phyloP scores from a whole-genome alignment of 2,113 vertebrate genomes.

The Spheniscus mendiculus region DNA sequence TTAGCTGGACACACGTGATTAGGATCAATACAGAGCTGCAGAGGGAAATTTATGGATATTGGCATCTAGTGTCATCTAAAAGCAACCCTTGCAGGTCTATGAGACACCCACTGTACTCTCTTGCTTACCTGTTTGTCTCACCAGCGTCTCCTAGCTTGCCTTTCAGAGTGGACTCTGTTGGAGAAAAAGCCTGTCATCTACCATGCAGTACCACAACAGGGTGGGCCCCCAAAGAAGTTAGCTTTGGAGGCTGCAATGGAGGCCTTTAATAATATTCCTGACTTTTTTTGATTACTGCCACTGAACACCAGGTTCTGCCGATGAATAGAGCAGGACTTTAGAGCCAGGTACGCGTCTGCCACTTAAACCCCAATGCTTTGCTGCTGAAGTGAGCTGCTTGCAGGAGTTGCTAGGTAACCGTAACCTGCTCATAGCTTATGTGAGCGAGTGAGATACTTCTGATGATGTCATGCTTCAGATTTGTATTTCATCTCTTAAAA shows the following conservation, averaged over 20 bases:
- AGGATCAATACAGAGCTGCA: not conserved
- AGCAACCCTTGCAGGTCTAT: not conserved
- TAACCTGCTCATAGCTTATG: not conserved
- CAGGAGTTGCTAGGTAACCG: constrained; percentile 56
- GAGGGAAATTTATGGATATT: not conserved
- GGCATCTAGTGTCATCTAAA: not conserved
- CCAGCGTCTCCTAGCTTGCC: not conserved
- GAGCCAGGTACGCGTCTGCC: not conserved
- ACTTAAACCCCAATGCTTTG: not conserved
- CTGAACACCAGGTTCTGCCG: accelerated
- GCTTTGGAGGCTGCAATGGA: not conserved
- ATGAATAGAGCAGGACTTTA: not conserved
- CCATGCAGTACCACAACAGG: accelerated
- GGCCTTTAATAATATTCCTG: not conserved
- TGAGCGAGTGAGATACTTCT: not conserved
- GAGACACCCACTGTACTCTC: not conserved
- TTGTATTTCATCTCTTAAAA: not conserved
- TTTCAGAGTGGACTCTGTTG: not conserved
- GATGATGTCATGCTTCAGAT: constrained; percentile 18
- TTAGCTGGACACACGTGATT: accelerated
- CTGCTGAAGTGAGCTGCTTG: not conserved
- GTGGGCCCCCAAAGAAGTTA: too few species aligned
- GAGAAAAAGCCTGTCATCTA: not conserved
- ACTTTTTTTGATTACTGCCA: not conserved
- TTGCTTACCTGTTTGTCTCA: not conserved